Percentiles rank a stretch among this genome's conserved stretches.
phyloP scores from a whole-genome alignment of 2,888 invertebrate species.

The Drosophila infuscata region DNA sequence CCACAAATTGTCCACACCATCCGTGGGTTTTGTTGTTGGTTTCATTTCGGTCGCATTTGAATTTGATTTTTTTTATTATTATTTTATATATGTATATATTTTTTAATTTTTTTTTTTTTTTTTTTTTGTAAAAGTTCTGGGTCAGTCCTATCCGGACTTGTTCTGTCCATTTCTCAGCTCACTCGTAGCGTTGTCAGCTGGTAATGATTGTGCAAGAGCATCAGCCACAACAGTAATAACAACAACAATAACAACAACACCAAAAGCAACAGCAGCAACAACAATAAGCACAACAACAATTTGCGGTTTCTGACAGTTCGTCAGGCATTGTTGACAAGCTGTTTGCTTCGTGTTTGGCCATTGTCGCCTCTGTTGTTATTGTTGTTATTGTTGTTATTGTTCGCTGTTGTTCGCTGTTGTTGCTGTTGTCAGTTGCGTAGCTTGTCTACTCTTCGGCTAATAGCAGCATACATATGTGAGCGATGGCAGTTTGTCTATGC shows the following conservation, averaged over 20 bases:
- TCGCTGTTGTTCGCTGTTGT: conserved; percentile 5
- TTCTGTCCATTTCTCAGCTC: conserved; percentile 4
- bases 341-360: conserved; percentile 50
- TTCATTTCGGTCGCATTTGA: conserved; percentile 22
- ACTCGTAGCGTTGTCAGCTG: conserved; percentile 37
- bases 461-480: conserved; percentile 35
- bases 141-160: neutral
- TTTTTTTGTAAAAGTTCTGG: conserved; percentile 1
- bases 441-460: conserved; percentile 14
- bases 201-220: conserved; percentile 51
- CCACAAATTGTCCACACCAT: conserved; percentile 63
- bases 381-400: conserved; percentile 32
- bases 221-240: conserved; percentile 18
- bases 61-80: conserved; percentile 3
- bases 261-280: conserved; percentile 10
- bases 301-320: conserved; percentile 70
- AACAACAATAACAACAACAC: neutral
- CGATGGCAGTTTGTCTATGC: conserved; percentile 13
- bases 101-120: conserved; percentile 11
- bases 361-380: conserved; percentile 12
- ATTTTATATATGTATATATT: neutral
- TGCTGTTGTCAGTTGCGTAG: conserved; percentile 24
- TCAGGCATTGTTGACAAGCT: conserved; percentile 66
- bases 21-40: conserved; percentile 26
- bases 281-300: conserved; percentile 35